phyloP scores from a whole-genome alignment of 2,888 invertebrate genomes.

The Rhamphomyia laevipes region DNA sequence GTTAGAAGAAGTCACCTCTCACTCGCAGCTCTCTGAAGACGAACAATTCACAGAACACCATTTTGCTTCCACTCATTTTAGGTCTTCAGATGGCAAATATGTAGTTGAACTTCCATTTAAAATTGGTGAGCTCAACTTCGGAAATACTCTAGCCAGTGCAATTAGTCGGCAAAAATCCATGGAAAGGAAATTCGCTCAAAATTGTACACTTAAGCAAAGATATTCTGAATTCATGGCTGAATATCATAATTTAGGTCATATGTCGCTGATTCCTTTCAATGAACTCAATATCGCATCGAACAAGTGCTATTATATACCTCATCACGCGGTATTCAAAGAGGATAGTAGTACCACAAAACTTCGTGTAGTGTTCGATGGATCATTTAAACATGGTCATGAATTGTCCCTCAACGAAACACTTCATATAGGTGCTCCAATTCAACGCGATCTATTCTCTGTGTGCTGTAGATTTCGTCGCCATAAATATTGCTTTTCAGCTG shows the following conservation, averaged over 20 bases:
- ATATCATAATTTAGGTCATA: conserved; percentile 13
- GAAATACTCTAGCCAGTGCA: conserved; percentile 5
- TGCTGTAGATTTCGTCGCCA: conserved; percentile 2
- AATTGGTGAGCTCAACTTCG: conserved; percentile 2
- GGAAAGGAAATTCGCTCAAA: conserved; percentile 8
- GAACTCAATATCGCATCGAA: conserved; percentile 3
- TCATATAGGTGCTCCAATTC: conserved; percentile 6
- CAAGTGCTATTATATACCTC: conserved; percentile 10
- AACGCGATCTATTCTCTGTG: conserved; percentile 8
- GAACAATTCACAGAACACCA: too few species aligned
- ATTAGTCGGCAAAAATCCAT: conserved; percentile 8
- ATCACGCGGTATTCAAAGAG: conserved; percentile 15
- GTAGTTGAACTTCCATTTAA: conserved; percentile 9
- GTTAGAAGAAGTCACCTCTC: too few species aligned
- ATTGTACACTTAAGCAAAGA: conserved; percentile 3
- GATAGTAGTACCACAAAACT: conserved; percentile 12
- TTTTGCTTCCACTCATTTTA: conserved; percentile 1
- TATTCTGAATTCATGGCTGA: conserved; percentile 13
- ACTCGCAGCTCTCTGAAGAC: too few species aligned
- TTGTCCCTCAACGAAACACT: conserved; percentile 9
- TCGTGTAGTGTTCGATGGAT: conserved; percentile 12
- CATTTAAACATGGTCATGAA: neutral
- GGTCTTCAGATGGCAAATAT: conserved; percentile 8
- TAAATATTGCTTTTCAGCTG: conserved; percentile 8
- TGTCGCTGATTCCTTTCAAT: conserved; percentile 5